Conservation (phyloP, 2,888 invertebrate genomes). For the Apamea anceps region DNA sequence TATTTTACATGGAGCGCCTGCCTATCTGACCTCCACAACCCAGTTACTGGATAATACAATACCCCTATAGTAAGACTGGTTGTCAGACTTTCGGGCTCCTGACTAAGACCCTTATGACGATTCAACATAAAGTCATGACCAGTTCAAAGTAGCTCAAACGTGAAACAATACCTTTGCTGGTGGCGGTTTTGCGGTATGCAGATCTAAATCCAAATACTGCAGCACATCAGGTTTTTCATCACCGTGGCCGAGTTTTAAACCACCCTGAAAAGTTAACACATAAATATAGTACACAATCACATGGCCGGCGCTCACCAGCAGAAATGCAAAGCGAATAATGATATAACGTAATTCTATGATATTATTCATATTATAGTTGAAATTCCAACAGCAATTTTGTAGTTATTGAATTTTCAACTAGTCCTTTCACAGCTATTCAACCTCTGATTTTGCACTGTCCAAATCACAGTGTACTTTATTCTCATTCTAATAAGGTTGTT, state of each 20-base stretch:
- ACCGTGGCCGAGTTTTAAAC: slow-evolving; percentile 64
- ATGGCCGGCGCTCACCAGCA: neutral
- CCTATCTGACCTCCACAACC: too few species aligned
- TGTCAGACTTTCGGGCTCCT: too few species aligned
- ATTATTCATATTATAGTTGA: neutral
- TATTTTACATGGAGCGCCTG: too few species aligned
- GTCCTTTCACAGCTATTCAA: too few species aligned
- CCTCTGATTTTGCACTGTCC: too few species aligned
- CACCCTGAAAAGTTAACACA: slow-evolving; percentile 60
- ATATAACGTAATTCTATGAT: neutral
- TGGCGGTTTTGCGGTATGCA: slow-evolving; percentile 89
- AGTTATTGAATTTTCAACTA: neutral
- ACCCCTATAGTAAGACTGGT: too few species aligned
- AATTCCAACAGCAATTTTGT: neutral
- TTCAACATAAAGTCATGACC: neutral
- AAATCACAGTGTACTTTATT: too few species aligned
- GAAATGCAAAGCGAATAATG: neutral
- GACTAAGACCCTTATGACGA: too few species aligned
- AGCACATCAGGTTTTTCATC: slow-evolving; percentile 76
- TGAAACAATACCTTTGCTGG: slow-evolving; percentile 66
- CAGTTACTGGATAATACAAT: too few species aligned
- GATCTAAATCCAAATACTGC: slow-evolving; percentile 97
- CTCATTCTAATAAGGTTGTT: too few species aligned
- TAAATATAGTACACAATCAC: neutral
- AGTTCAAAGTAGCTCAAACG: slow-evolving; percentile 23